phyloP scores from a whole-genome alignment of 2,113 vertebrate species.

The Clarias gariepinus region DNA sequence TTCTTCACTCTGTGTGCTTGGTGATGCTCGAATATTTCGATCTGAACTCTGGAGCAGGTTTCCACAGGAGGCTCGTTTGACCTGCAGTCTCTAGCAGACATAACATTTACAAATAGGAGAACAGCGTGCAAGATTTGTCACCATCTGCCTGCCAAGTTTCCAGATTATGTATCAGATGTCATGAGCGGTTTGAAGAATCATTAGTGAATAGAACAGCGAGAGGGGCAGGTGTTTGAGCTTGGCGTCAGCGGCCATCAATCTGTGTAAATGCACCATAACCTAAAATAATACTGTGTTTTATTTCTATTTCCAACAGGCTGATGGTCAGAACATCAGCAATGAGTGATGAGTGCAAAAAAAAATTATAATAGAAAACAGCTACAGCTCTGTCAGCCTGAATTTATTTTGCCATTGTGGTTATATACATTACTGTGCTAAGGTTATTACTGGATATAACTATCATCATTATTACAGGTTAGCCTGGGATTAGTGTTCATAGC shows the following conservation, averaged over 20 bases:
- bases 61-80: neutral
- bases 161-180: neutral
- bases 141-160: neutral
- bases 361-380: neutral
- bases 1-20: neutral
- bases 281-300: neutral
- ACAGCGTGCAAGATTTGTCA: neutral
- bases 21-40: neutral
- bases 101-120: conserved; percentile 19
- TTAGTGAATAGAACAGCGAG: neutral
- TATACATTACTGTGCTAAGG: neutral
- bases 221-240: conserved; percentile 7
- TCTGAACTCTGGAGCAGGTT: neutral
- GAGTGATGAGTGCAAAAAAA: neutral
- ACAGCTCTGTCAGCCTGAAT: neutral
- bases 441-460: neutral
- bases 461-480: neutral
- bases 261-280: conserved; percentile 24
- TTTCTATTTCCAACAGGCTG: neutral
- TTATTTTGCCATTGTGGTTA: neutral
- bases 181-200: conserved; percentile 11
- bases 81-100: conserved; percentile 12
- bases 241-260: conserved; percentile 13
- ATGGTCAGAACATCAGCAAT: neutral
- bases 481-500: neutral